Evolutionary conservation across 2,797 vertebrate species (phyloP).

Genomic region (Sebastes minor): DNA sequence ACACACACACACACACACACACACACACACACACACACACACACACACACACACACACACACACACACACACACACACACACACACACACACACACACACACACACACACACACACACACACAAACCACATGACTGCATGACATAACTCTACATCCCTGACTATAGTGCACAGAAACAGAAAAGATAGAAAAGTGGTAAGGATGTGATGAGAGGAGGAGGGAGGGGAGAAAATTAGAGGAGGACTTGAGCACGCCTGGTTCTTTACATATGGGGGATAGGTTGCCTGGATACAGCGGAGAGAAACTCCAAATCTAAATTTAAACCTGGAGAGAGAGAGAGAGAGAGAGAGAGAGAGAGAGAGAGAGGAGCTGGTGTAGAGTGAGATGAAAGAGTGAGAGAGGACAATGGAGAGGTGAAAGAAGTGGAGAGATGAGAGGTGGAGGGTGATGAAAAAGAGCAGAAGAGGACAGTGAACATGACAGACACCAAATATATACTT

Average conservation of each 20-base stretch:
- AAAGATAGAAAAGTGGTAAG: neutral
- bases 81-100: neutral
- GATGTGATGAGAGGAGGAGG: neutral
- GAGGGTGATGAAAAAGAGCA: conserved; percentile 14
- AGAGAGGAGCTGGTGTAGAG: conserved; percentile 20
- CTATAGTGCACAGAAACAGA: neutral
- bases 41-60: neutral
- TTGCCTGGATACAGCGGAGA: conserved; percentile 80
- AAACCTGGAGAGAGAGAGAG: conserved; percentile 65
- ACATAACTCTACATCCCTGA: neutral
- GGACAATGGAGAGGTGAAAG: conserved; percentile 29
- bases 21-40: neutral
- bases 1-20: neutral
- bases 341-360: conserved; percentile 37
- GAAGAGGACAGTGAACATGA: neutral
- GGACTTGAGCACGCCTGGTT: conserved; percentile 24
- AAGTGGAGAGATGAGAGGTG: neutral
- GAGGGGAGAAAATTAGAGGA: neutral
- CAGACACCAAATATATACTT: neutral
- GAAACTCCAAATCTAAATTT: conserved; percentile 82
- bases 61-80: neutral
- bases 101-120: neutral
- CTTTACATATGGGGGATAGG: conserved; percentile 64
- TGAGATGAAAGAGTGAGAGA: conserved; percentile 36
- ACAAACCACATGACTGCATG: neutral